phyloP scores from a whole-genome alignment of 2,888 invertebrate species.

The Kuschelorhynchus macadamiae region DNA sequence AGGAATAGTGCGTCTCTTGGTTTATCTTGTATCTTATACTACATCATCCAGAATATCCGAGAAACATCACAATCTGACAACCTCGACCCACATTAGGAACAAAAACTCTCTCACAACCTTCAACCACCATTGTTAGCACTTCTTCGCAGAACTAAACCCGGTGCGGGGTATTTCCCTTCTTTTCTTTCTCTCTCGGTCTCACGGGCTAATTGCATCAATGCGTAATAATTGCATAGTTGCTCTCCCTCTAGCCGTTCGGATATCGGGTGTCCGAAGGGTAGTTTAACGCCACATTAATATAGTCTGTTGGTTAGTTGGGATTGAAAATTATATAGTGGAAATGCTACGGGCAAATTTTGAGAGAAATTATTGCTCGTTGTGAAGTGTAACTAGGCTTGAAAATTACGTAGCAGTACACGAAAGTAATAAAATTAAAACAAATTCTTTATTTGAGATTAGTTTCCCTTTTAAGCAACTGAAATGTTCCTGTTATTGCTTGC shows the following conservation, averaged over 20 bases:
- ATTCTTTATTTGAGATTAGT: background rate
- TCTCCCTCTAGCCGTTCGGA: constrained; percentile 43
- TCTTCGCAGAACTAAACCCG: constrained; percentile 45
- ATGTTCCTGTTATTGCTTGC: too few species aligned
- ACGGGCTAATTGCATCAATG: background rate
- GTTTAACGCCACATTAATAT: constrained; percentile 46
- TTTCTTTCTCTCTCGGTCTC: constrained; percentile 18
- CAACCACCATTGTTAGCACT: constrained; percentile 46
- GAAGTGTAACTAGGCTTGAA: constrained; percentile 16
- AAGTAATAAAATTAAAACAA: background rate
- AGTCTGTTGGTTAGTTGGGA: constrained; percentile 36
- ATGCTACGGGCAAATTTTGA: constrained; percentile 21
- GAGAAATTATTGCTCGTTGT: background rate
- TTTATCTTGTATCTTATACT: too few species aligned
- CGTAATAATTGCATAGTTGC: constrained; percentile 20
- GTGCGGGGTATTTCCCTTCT: constrained; percentile 40
- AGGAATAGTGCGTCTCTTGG: too few species aligned
- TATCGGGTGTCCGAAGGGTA: constrained; percentile 48
- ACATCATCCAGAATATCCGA: background rate
- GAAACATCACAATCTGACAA: background rate
- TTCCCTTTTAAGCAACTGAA: too few species aligned
- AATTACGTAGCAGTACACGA: background rate
- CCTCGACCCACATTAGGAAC: background rate
- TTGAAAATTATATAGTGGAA: constrained; percentile 31
- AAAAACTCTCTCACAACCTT: constrained; percentile 41